Evolutionary conservation across 2,888 invertebrate genomes (phyloP).

Genomic region (Brachyptera putata): DNA sequence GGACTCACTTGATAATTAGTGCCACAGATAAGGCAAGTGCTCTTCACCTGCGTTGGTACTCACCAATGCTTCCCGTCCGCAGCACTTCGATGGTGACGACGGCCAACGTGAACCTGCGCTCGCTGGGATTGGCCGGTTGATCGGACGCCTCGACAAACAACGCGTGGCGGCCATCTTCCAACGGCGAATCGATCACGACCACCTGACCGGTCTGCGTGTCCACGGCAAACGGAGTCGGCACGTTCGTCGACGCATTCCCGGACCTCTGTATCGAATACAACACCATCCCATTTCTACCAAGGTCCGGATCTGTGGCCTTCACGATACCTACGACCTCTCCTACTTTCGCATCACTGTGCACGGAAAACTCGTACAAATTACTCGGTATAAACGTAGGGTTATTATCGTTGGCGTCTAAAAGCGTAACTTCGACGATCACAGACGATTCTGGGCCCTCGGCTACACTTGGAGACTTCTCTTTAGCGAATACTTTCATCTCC

Average conservation of each 20-base stretch:
- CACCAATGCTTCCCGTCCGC: slow-evolving; percentile 50
- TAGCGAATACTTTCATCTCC: slow-evolving; percentile 70
- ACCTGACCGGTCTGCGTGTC: slow-evolving; percentile 68
- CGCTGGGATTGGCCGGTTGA: slow-evolving; percentile 77
- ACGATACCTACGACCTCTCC: slow-evolving; percentile 73
- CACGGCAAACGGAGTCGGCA: slow-evolving; percentile 59
- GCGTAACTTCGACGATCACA: slow-evolving; percentile 74
- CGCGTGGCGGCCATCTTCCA: slow-evolving; percentile 69
- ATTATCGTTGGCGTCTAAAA: slow-evolving; percentile 88
- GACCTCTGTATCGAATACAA: slow-evolving; percentile 68
- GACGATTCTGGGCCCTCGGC: slow-evolving; percentile 55
- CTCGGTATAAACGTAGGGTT: slow-evolving; percentile 80
- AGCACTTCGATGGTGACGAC: slow-evolving; percentile 79
- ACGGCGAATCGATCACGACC: slow-evolving; percentile 58
- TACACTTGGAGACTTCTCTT: slow-evolving; percentile 69
- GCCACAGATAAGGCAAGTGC: too few species aligned
- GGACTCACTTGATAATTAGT: too few species aligned
- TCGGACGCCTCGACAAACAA: slow-evolving; percentile 81
- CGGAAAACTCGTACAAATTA: slow-evolving; percentile 74
- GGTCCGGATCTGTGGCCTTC: slow-evolving; percentile 76
- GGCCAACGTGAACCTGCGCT: slow-evolving; percentile 73
- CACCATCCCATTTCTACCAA: slow-evolving; percentile 71
- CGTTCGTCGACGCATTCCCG: slow-evolving; percentile 55
- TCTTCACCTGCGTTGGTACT: too few species aligned
- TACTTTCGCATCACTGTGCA: slow-evolving; percentile 62